Percentiles rank a stretch among this genome's conserved stretches.
Conservation (phyloP, 64 coral and sea anemone species). For the Anthopleura sola region DNA sequence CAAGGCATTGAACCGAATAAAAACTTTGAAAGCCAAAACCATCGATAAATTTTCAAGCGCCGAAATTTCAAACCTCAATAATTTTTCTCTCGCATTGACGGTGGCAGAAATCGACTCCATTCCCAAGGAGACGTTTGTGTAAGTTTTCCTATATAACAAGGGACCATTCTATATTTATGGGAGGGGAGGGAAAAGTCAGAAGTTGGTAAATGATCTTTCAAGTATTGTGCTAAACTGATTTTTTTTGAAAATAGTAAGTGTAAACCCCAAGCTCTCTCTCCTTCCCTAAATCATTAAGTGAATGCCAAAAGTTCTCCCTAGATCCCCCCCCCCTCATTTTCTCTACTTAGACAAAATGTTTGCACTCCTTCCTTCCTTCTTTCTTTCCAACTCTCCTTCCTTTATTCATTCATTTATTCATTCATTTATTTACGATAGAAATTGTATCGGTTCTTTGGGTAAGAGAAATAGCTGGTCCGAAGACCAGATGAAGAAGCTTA, state of each 20-base stretch:
- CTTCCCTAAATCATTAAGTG: too few species aligned
- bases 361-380: background rate
- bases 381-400: background rate
- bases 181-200: too few species aligned
- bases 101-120: constrained; percentile 29
- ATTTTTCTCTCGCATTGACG: constrained; percentile 53
- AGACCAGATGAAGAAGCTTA: constrained; percentile 46
- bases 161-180: too few species aligned
- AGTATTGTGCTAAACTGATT: too few species aligned
- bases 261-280: too few species aligned
- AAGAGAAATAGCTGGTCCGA: constrained; percentile 28
- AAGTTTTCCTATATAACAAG: background rate
- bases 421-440: background rate
- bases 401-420: too few species aligned
- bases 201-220: too few species aligned
- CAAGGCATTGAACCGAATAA: constrained; percentile 31
- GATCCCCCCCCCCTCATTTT: too few species aligned
- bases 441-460: constrained; percentile 41
- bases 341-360: too few species aligned
- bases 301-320: too few species aligned
- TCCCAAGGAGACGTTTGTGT: constrained; percentile 26
- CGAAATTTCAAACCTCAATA: constrained; percentile 44
- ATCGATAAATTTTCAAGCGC: constrained; percentile 31
- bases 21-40: constrained; percentile 32
- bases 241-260: too few species aligned